These are phyloP conservation scores for Eilema caniola DNA, from an alignment of 2,888 invertebrate species.

Conservation along the genomic window DNA sequence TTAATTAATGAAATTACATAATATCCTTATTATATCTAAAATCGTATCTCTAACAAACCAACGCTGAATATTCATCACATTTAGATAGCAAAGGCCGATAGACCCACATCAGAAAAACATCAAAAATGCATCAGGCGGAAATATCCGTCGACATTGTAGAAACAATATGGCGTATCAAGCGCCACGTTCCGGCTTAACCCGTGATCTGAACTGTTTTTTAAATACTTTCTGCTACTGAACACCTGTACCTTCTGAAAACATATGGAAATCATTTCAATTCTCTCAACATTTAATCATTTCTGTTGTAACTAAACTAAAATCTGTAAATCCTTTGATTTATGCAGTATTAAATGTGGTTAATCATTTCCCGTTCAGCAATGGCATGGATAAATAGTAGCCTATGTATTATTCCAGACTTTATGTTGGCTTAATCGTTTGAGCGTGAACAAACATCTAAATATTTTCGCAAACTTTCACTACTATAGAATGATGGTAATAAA, in stretches of 20 bases:
- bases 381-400: too few relatives aligned
- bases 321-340: too few relatives aligned
- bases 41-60: constrained; percentile 75
- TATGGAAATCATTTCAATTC: not conserved
- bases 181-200: constrained; percentile 58
- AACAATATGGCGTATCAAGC: constrained; percentile 80
- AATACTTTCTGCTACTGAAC: constrained; percentile 13
- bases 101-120: constrained; percentile 88
- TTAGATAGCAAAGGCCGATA: constrained; percentile 85
- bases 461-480: too few relatives aligned
- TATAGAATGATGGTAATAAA: too few relatives aligned
- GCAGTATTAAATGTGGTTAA: too few relatives aligned
- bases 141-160: constrained; percentile 80
- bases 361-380: too few relatives aligned
- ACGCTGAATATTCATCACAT: constrained; percentile 86
- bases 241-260: constrained; percentile 6
- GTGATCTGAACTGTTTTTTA: constrained; percentile 16
- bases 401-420: too few relatives aligned
- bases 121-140: constrained; percentile 88
- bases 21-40: constrained; percentile 33
- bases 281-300: not conserved
- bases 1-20: constrained; percentile 19
- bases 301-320: too few relatives aligned
- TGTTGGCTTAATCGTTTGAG: too few relatives aligned
- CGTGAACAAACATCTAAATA: too few relatives aligned